phyloP scores from a whole-genome alignment of 2,113 vertebrate species.

The Pterocles gutturalis region DNA sequence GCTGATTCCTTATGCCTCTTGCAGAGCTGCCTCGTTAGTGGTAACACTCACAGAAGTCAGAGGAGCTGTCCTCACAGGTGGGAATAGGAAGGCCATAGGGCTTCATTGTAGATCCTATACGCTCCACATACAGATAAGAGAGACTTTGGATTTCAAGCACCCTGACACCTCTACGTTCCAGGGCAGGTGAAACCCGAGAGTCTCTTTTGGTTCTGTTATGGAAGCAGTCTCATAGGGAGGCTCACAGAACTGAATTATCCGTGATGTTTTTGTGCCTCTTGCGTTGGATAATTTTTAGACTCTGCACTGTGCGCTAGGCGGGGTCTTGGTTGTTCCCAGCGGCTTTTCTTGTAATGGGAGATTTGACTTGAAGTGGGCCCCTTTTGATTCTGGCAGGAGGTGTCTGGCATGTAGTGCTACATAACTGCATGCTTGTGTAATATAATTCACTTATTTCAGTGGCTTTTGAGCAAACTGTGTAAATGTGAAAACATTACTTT shows the following conservation, averaged over 20 bases:
- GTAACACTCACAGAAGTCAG: background rate
- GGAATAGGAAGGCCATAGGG: background rate
- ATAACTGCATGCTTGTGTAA: slow-evolving; percentile 61
- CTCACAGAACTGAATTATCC: background rate
- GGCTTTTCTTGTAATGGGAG: slow-evolving; percentile 60
- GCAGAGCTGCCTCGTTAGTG: background rate
- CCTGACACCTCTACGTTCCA: background rate
- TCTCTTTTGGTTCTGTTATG: background rate
- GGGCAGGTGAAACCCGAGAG: background rate
- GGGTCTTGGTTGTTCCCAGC: background rate
- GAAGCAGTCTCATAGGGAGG: fast-evolving
- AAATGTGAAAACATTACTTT: slow-evolving; percentile 16
- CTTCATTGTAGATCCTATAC: background rate
- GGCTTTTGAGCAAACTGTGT: slow-evolving; percentile 48
- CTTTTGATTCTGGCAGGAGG: slow-evolving; percentile 60
- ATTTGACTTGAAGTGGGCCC: slow-evolving; percentile 63
- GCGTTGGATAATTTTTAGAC: background rate
- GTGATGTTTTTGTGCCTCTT: background rate
- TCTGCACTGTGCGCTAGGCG: background rate
- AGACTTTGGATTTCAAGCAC: background rate
- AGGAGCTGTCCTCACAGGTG: background rate
- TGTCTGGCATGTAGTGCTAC: background rate
- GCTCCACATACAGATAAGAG: background rate
- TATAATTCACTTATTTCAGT: slow-evolving; percentile 25
- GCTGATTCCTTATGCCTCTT: background rate